A percentile compares a stretch with the other conserved stretches of the same genome.
Evolutionary conservation across 2,888 invertebrate genomes (phyloP).

Genomic region (Pterostichus madidus): DNA sequence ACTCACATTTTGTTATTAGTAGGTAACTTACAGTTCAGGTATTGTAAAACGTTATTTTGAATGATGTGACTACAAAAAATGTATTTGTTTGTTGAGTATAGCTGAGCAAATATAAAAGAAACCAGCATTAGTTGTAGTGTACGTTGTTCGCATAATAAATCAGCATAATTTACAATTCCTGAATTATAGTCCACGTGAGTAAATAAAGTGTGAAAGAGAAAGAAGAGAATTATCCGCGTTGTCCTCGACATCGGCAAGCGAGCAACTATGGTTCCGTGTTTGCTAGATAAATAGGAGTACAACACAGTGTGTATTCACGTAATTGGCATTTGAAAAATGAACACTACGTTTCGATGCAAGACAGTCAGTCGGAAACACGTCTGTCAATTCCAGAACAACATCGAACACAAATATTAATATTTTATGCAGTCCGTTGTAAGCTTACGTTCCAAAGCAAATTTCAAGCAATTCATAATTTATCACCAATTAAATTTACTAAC

Average conservation of each 20-base stretch:
- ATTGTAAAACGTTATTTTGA: no score
- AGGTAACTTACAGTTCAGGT: no score
- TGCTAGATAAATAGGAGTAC: conserved; percentile 31
- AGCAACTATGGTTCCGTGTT: conserved; percentile 25
- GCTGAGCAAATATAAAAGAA: conserved; percentile 5
- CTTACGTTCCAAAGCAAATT: not conserved
- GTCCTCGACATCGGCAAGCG: not conserved
- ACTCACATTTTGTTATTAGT: no score
- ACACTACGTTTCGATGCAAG: conserved; percentile 27
- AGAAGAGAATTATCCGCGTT: conserved; percentile 10
- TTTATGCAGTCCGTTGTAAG: not conserved
- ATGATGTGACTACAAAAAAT: no score
- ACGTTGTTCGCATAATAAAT: conserved; percentile 26
- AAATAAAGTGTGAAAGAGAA: conserved; percentile 10
- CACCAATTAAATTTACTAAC: conserved; percentile 23
- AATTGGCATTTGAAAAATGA: conserved; percentile 54
- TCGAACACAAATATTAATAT: conserved; percentile 21
- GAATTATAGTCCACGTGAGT: conserved; percentile 9
- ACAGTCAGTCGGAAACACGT: not conserved
- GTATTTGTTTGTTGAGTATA: not conserved
- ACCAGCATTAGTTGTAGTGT: not conserved
- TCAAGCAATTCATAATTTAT: conserved; percentile 1
- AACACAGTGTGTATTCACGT: conserved; percentile 22
- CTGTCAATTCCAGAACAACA: conserved; percentile 11
- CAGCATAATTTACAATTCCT: conserved; percentile 22